Percentiles rank a stretch among this genome's conserved stretches.
Evolutionary conservation across 2,797 vertebrate genomes (phyloP).

Genomic region (Xiphophorus birchmanni): DNA sequence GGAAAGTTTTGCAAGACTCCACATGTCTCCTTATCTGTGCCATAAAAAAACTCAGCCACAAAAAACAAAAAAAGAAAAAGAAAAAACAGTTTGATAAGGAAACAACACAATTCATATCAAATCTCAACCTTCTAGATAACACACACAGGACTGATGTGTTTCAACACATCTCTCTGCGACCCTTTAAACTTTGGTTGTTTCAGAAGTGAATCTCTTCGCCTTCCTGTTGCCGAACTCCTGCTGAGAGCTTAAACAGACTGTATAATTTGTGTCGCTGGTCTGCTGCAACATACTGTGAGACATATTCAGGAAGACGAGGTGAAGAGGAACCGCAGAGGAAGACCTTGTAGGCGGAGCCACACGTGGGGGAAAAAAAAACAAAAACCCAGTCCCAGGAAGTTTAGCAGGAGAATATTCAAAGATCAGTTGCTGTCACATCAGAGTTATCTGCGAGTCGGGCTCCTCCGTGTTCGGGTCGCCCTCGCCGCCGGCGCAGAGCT

Average conservation of each 20-base stretch:
- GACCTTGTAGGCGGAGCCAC: neutral
- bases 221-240: neutral
- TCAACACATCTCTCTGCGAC: neutral
- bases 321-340: conserved; percentile 7
- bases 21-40: neutral
- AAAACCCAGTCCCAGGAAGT: neutral
- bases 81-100: neutral
- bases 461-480: conserved; percentile 71
- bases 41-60: neutral
- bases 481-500: conserved; percentile 61
- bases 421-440: conserved; percentile 75
- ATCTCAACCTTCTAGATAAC: neutral
- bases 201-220: neutral
- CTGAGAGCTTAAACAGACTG: neutral
- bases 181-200: neutral
- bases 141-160: neutral
- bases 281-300: neutral
- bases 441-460: conserved; percentile 82
- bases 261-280: neutral
- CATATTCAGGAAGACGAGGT: neutral
- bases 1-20: neutral
- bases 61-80: neutral
- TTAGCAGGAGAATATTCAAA: neutral
- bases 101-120: neutral
- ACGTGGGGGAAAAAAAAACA: neutral